These are phyloP conservation scores for Ruditapes philippinarum DNA, from an alignment of 1,140 invertebrate species.

Conservation along the genomic window DNA sequence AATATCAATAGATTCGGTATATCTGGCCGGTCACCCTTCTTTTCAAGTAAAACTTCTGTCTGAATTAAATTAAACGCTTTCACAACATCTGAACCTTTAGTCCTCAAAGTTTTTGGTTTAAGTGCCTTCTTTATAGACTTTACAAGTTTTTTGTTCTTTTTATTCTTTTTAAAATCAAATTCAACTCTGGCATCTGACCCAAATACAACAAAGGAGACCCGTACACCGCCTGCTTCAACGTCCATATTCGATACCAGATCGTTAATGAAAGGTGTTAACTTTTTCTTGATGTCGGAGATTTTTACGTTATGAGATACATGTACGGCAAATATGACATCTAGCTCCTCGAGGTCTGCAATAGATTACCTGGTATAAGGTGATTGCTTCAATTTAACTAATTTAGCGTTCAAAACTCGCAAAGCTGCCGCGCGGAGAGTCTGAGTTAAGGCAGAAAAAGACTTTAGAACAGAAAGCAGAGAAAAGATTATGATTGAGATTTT, in stretches of 20 bases:
- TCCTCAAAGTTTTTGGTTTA: background rate
- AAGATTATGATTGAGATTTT: no score
- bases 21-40: constrained; percentile 73
- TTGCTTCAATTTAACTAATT: no score
- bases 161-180: constrained; percentile 23
- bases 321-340: constrained; percentile 74
- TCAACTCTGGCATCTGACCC: constrained; percentile 64
- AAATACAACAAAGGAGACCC: constrained; percentile 67
- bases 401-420: no score
- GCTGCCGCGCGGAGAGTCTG: no score
- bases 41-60: constrained; percentile 59
- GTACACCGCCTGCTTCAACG: constrained; percentile 74
- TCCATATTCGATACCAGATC: constrained; percentile 64
- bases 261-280: constrained; percentile 63
- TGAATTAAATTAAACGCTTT: background rate
- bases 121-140: constrained; percentile 52
- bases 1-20: constrained; percentile 77
- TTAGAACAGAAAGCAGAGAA: no score
- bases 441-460: no score
- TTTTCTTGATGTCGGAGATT: constrained; percentile 66
- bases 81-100: constrained; percentile 23
- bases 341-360: constrained; percentile 62
- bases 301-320: constrained; percentile 64
- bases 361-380: background rate
- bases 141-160: constrained; percentile 41